Evolutionary conservation across 2,888 invertebrate genomes (phyloP).

Genomic region (Tortrix viridana): DNA sequence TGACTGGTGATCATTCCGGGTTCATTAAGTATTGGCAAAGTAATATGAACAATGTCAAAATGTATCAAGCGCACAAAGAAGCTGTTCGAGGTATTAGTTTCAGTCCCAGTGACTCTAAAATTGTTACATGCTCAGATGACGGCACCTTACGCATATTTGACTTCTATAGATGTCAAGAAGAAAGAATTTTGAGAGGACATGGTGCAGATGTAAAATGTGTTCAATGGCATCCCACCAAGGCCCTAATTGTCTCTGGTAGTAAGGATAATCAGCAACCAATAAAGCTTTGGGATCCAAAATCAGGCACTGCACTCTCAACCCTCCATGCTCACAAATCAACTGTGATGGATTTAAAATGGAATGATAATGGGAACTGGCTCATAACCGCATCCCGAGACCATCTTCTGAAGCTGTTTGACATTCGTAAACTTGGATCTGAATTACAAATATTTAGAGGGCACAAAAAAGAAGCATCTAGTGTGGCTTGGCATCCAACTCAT

Average conservation of each 20-base stretch:
- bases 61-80: slow-evolving; percentile 99
- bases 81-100: slow-evolving; percentile 99
- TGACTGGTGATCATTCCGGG: slow-evolving; percentile 99
- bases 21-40: slow-evolving; percentile 99
- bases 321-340: slow-evolving; percentile 99
- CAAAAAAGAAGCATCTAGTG: slow-evolving; percentile 98
- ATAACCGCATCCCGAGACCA: slow-evolving; percentile 99
- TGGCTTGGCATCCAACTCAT: slow-evolving; percentile 99
- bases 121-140: slow-evolving; percentile 99
- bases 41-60: slow-evolving; percentile 99
- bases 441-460: slow-evolving; percentile 99
- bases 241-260: slow-evolving; percentile 98
- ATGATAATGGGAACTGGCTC: slow-evolving; percentile 99
- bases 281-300: slow-evolving; percentile 99
- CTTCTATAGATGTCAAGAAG: slow-evolving; percentile 98
- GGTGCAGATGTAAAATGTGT: slow-evolving; percentile 99
- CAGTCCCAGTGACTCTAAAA: slow-evolving; percentile 99
- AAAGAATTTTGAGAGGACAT: slow-evolving; percentile 96
- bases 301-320: slow-evolving; percentile 97
- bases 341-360: slow-evolving; percentile 99
- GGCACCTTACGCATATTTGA: slow-evolving; percentile 99
- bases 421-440: slow-evolving; percentile 97
- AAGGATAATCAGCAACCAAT: slow-evolving; percentile 99
- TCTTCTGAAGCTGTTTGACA: slow-evolving; percentile 98
- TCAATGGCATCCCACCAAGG: slow-evolving; percentile 99